Evolutionary conservation across 2,888 invertebrate genomes (phyloP), one percentile per base, ranked within the genome.

Genomic region (Sialis fuliginosa): DNA sequence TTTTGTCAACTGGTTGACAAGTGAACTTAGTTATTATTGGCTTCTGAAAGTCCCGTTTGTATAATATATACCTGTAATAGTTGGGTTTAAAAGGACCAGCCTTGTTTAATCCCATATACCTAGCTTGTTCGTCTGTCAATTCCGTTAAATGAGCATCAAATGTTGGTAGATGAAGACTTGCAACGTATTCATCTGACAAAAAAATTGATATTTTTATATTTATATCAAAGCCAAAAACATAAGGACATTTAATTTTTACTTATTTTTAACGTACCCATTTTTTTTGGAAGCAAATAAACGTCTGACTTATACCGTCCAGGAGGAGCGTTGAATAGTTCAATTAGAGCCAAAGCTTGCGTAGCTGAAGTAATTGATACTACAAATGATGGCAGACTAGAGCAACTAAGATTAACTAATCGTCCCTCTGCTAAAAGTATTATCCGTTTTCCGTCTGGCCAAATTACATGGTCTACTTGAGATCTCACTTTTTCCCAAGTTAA

Each of bases 11-110:
- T 22, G 22, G 2, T 22, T 22, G 22, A 22, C 4, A 22, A 22
- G 22, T 22, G 22, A 22, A 22, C 22, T 22, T 22, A 22, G 22
- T 22, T 22, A 22, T 22, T 22, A n/a, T 22, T 22, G 22, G 4
- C 22, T 22, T 22, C 22, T 22, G 22, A 22, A 22, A 22, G 4
- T 22, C 22, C 22, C 22, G 22, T 22, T 22, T 22, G 22, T 22
- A 22, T 22, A 22, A 22, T 22, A 22, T 22, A 56, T 68, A 96
- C 80, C 96, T 83, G 69, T 97, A 97, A 67, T 96, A 95, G 67
- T 95, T 96, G 52, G 96, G 96, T 69, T 97, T 97, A 69, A 96
- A 97, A 40, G 96, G 96, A 44, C 97, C 97, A 45, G 92, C 90
- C 72, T 96, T 97, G 64, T 91, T 92, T 33, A 97, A 79, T 51